Evolutionary conservation across 2,113 vertebrate genomes (phyloP).

Genomic region (Anas platyrhynchos): DNA sequence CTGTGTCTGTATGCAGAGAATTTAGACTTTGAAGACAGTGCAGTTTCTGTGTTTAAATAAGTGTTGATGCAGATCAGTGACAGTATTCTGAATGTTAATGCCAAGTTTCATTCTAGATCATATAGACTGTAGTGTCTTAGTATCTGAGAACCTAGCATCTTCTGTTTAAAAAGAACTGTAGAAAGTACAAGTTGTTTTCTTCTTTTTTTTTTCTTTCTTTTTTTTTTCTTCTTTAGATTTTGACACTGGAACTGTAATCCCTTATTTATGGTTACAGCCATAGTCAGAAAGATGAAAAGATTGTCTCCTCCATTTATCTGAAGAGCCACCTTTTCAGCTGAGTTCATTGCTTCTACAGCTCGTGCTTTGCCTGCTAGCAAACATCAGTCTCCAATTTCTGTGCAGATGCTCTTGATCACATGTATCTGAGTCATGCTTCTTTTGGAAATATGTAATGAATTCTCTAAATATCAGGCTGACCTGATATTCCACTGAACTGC

Average conservation of each 20-base stretch:
- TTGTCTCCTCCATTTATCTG: neutral
- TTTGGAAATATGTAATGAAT: neutral
- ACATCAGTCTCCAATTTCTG: neutral
- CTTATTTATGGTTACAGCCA: neutral
- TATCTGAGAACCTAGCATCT: neutral
- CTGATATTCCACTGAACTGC: neutral
- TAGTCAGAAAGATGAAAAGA: neutral
- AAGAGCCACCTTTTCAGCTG: neutral
- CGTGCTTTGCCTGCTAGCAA: neutral
- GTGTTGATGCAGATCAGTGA: neutral
- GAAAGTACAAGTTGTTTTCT: neutral
- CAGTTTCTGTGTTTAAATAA: neutral
- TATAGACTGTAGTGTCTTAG: neutral
- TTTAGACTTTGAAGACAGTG: neutral
- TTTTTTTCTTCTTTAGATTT: neutral
- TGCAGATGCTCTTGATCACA: conserved; percentile 10
- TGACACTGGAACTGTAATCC: neutral
- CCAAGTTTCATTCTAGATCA: neutral
- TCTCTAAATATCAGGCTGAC: neutral
- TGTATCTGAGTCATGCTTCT: conserved; percentile 2
- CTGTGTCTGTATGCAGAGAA: neutral
- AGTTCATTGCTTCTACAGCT: neutral
- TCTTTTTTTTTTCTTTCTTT: neutral
- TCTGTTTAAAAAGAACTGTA: neutral
- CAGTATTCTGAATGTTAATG: neutral